These are phyloP conservation scores for Pecten maximus DNA, from an alignment of 2,888 invertebrate genomes.

Conservation along the genomic window DNA sequence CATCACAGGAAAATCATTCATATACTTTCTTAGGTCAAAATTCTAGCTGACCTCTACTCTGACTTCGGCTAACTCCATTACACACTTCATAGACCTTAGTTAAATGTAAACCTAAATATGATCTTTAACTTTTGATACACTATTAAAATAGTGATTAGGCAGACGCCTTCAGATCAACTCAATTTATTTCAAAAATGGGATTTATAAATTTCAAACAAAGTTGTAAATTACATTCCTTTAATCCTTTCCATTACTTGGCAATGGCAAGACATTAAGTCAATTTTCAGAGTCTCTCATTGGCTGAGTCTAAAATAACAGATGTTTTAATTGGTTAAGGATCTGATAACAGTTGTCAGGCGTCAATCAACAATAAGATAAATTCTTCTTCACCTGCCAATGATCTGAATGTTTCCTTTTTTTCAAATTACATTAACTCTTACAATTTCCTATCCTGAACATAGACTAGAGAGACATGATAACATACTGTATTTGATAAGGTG, in stretches of 20 bases:
- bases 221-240: not conserved
- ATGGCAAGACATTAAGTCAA: not conserved
- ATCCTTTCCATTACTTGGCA: not conserved
- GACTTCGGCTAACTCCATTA: no score
- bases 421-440: not conserved
- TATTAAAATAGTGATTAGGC: no score
- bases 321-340: constrained; percentile 8
- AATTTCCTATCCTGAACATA: not conserved
- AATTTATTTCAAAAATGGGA: no score
- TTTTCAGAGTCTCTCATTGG: not conserved
- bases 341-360: not conserved
- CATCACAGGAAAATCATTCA: no score
- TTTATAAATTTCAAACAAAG: not conserved
- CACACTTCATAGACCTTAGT: not conserved
- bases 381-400: not conserved
- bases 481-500: not conserved
- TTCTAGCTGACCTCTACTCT: no score
- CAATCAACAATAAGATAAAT: not conserved
- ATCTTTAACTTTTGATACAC: no score
- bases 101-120: no score
- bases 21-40: no score
- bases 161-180: no score
- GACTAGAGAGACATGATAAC: not conserved
- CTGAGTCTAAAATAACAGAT: not conserved
- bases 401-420: not conserved